Base-by-base conservation (phyloP, 1,140 invertebrate species). In the Drosophila navojoa region DNA sequence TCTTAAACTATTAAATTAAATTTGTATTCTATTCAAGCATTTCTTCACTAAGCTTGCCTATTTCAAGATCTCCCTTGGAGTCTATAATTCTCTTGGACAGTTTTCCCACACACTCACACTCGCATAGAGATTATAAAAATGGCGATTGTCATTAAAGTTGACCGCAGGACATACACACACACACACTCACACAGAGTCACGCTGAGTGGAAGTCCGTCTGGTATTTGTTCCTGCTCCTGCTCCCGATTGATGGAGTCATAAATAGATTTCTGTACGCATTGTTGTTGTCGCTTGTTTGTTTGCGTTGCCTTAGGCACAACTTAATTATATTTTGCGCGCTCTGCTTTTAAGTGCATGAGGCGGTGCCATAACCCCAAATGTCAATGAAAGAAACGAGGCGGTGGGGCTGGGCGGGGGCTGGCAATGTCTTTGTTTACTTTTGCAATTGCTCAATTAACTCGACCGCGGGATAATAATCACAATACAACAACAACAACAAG, bases 391-490 rank as follows among this genome's bases (percentile, higher is more conserved):
- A 2, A 2, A 2, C 1, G 19, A 2, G 19, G 19, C 2, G 19
- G 7, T 32, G 35, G 35, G 2, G 35, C 2, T 2, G 9, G 19
- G 47, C 2, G 4, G 15, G 49, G n/a, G 29, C 25, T 16, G 35
- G 35, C 40, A 44, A 63, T 63, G 75, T 74, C 68, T 57, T 74
- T 77, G 75, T 77, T 77, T 58, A 77, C 63, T 77, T 64, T 77
- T 64, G 75, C 75, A 77, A 77, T 77, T 77, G 75, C 75, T 77
- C 71, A 77, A 77, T 77, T 77, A 77, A 77, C 71, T 74, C 66
- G 60, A 77, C 75, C 75, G 66, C 75, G 49, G 71, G 54, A 77
- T 77, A 77, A 74, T 77, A 77, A 77, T 70, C 55, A 74, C 54
- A 73, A 69, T 55, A 59, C 25, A 35, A 54, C 38, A 63, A 63